Percentiles rank a stretch among this genome's conserved stretches.
These are phyloP conservation scores for Tachycineta bicolor DNA, from an alignment of 2,113 vertebrate genomes.

Conservation along the genomic window DNA sequence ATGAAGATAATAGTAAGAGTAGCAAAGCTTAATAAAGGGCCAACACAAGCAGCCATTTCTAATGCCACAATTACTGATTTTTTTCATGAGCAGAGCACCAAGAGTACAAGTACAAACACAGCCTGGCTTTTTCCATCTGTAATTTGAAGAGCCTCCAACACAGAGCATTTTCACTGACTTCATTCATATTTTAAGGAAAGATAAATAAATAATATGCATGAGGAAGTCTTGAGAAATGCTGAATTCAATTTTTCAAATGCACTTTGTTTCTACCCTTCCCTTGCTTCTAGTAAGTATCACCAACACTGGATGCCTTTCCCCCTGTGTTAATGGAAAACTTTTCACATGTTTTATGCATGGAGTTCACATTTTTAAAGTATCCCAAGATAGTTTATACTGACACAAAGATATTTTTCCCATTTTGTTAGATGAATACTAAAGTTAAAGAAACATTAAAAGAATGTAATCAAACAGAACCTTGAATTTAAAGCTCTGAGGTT, in stretches of 20 bases:
- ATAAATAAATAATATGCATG: background rate
- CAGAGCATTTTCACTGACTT: background rate
- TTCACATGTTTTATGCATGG: background rate
- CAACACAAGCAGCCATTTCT: background rate
- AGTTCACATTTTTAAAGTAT: background rate
- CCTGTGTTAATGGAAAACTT: background rate
- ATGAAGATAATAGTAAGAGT: background rate
- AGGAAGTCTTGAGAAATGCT: background rate
- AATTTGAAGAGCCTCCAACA: background rate
- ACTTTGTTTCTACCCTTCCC: background rate
- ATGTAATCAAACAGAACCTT: background rate
- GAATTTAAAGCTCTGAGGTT: background rate
- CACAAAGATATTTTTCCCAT: background rate
- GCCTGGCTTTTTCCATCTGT: background rate
- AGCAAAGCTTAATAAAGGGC: background rate
- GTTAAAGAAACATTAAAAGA: background rate
- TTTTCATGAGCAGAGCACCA: background rate
- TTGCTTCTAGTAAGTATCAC: background rate
- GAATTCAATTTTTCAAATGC: background rate
- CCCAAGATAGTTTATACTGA: background rate
- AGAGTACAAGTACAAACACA: background rate
- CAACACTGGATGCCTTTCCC: background rate
- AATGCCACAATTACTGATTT: background rate
- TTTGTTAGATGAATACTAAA: background rate
- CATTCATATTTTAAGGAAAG: background rate